These are phyloP conservation scores for Spilarctia lutea DNA, from an alignment of 2,888 invertebrate species.

Conservation along the genomic window DNA sequence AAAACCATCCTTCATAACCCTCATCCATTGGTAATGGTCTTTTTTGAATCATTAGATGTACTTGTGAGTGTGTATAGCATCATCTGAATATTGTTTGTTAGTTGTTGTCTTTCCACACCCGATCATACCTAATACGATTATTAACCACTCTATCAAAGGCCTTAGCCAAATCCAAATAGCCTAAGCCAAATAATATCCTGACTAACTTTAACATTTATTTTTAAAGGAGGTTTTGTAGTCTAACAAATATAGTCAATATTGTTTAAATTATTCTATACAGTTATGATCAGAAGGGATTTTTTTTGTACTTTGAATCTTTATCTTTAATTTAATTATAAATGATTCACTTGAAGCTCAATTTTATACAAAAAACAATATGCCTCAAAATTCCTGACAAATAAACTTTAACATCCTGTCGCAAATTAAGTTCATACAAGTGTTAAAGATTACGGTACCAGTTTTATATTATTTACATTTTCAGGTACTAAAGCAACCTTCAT, in stretches of 20 bases:
- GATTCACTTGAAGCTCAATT: neutral
- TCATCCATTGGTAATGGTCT: slow-evolving; percentile 72
- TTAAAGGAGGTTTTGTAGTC: slow-evolving; percentile 6
- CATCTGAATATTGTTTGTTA: slow-evolving; percentile 63
- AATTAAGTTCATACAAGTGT: neutral
- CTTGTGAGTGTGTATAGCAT: slow-evolving; percentile 72
- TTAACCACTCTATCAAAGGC: slow-evolving; percentile 6
- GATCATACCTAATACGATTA: neutral
- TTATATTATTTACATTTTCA: neutral
- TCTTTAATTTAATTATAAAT: neutral
- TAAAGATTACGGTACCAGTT: neutral
- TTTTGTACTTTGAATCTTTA: neutral
- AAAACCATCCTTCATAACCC: slow-evolving; percentile 60
- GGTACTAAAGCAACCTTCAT: slow-evolving; percentile 32
- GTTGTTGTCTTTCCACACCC: slow-evolving; percentile 76
- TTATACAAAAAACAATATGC: neutral
- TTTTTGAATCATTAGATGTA: slow-evolving; percentile 79
- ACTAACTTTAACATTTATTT: neutral
- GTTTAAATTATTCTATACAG: too few relatives aligned
- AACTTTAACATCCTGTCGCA: neutral
- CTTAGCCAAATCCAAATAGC: slow-evolving; percentile 7
- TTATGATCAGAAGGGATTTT: neutral
- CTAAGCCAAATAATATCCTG: neutral
- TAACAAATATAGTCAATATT: neutral
- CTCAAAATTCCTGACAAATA: neutral